Percentiles rank a stretch among this genome's conserved stretches.
Evolutionary conservation across 2,888 invertebrate genomes (phyloP).

Genomic region (Epistrophella euchroma): DNA sequence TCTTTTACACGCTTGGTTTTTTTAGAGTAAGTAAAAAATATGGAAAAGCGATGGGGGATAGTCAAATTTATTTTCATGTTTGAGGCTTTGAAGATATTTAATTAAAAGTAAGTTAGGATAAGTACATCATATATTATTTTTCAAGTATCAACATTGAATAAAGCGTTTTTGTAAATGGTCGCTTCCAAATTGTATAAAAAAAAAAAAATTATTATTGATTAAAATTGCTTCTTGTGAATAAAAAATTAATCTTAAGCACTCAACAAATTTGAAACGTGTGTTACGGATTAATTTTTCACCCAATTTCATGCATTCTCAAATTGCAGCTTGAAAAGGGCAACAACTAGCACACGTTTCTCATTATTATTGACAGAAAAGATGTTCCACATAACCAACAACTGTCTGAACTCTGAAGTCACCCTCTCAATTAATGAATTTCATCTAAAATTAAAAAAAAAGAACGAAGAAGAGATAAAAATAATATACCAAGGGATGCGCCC

Average conservation of each 20-base stretch:
- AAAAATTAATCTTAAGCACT: conserved; percentile 67
- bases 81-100: too few species aligned
- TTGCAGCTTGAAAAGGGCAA: conserved; percentile 69
- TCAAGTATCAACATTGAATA: too few species aligned
- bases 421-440: conserved; percentile 15
- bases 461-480: background rate
- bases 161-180: too few species aligned
- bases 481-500: conserved; percentile 57
- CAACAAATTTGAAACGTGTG: conserved; percentile 71
- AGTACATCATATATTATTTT: too few species aligned
- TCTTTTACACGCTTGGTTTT: too few species aligned
- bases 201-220: conserved; percentile 11
- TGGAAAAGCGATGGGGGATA: too few species aligned
- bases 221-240: conserved; percentile 2
- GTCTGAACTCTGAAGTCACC: conserved; percentile 54
- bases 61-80: too few species aligned
- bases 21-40: too few species aligned
- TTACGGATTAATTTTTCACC: conserved; percentile 70
- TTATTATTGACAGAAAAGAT: conserved; percentile 47
- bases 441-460: conserved; percentile 16
- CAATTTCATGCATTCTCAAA: conserved; percentile 58
- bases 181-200: background rate
- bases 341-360: conserved; percentile 64
- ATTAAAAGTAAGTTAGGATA: too few species aligned
- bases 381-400: conserved; percentile 10